A percentile compares a stretch with the other conserved stretches of the same genome.
phyloP scores from a whole-genome alignment of 1,140 invertebrate species.

The Theocolax elegans region DNA sequence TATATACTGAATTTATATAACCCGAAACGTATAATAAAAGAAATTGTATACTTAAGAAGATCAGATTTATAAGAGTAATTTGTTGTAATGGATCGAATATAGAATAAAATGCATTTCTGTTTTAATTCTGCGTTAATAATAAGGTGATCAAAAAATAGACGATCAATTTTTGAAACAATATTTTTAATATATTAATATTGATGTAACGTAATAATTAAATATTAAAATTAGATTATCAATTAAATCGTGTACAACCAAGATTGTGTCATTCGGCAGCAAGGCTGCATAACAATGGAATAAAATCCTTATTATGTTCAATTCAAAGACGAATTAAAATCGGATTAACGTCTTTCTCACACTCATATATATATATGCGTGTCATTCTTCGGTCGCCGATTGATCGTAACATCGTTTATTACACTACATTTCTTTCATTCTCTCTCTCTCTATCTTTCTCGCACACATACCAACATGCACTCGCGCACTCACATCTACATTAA shows the following conservation, averaged over 20 bases:
- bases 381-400: neutral
- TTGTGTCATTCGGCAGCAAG: conserved; percentile 21
- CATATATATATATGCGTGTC: neutral
- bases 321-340: neutral
- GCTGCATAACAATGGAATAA: conserved; percentile 38
- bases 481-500: no score
- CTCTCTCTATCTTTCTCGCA: neutral
- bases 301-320: conserved; percentile 12
- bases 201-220: conserved; percentile 43
- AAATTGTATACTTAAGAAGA: no score
- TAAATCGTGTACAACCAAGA: conserved; percentile 32
- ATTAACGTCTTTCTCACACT: neutral
- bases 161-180: conserved; percentile 42
- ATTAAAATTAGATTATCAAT: conserved; percentile 41
- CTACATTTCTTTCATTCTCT: neutral
- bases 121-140: no score
- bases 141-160: no score
- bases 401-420: neutral
- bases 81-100: no score
- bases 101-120: no score
- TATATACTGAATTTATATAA: no score
- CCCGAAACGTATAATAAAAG: no score
- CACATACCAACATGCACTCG: no score
- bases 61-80: no score
- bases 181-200: conserved; percentile 47